Base-by-base conservation (phyloP, 2,888 invertebrate species). In the Eurois occulta region DNA sequence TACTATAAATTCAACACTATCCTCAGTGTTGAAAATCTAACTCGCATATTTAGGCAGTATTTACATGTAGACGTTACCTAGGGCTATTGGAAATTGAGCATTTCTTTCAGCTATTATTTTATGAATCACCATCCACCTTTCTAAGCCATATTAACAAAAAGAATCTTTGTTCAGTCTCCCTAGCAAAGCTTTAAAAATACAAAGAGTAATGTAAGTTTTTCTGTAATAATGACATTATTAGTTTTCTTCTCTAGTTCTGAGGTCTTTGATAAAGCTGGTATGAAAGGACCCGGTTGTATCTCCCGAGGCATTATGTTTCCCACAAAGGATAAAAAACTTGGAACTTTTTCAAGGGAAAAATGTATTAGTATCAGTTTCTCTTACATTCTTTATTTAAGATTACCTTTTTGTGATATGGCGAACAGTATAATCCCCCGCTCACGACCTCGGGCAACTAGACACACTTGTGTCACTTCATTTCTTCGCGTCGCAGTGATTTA, bases 271-370 rank as follows among this genome's bases (percentile, higher is more conserved):
- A 78, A 48, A 82, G 64, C 46, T 64, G 48, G 32, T 43, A 68
- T 76, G 52, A 78, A 83, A 82, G 73, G 74, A 77, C 65, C 8
- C 55, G 0, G 41, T 64, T 83, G 78, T 85, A 83, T 70, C 18
- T 72, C 83, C 72, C 69, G 60, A 7, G 83, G 87, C 86, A 86
- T 58, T 83, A 69, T 78, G 80, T 76, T 64, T 62, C 72, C 38
- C 11, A 87, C 75, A 87, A 83, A 85, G 79, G 70, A 85, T 83
- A 69, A 48, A 52, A 72, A 81, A 72, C 72, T 83, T 72, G 74
- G 72, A 78, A 73, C 74, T 41, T 75, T 78, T 76, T 81, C 32
- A 71, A 78, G 18, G 35, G 66, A 77, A 75, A 76, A 68, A 58
- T 41, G 18, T 86, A 62, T 65, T 60, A 75, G 74, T 72, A 75